Evolutionary conservation across 2,888 invertebrate genomes (phyloP), one percentile per base, ranked within the genome.

Genomic region (Aphrophora alni): DNA sequence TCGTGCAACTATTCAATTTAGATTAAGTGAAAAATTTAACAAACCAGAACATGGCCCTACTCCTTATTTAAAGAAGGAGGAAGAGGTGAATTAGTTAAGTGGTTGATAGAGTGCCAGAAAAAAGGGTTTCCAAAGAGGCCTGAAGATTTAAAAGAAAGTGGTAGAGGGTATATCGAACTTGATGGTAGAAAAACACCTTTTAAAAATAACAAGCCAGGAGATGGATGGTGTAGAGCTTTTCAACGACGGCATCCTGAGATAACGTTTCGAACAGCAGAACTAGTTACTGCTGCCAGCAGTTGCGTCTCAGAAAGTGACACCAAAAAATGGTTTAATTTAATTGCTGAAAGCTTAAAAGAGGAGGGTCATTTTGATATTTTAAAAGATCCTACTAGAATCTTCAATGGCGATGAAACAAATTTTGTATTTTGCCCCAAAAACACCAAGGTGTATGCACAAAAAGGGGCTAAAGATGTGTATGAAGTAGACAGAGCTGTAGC

Each of bases 401-500:
- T 84, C 76, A 86, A 86, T 84, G 85, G 84, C 0, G 86, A 87
- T 82, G 86, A 87, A 83, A 86, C 86, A 14, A 85, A 85, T 80
- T 88, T 87, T 82, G 83, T 84, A 81, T 80, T 87, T 8, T 86
- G 87, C 80, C 86, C 86, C 7, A 86, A 87, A 82, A 85, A 83
- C 33, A 84, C 86, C 77, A 86, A 85, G 72, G 85, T 86, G 25
- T 51, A 86, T 7, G 84, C 82, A 14, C 83, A 25, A 75, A 83
- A 51, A 82, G 77, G 71, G 3, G 28, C 28, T 5, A 80, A 81
- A 78, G 87, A 88, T 82, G 86, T 88, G 0, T 88, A 88, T 82
- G 86, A 88, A 84, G 85, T 88, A 27, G 88, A 87, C 72, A 71
- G 82, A 75, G 85, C 86, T 59, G 86, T 87, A 14, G 83, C 82